Evolutionary conservation across 2,797 vertebrate species (phyloP).

Genomic region (Sphenopsis melanotis): DNA sequence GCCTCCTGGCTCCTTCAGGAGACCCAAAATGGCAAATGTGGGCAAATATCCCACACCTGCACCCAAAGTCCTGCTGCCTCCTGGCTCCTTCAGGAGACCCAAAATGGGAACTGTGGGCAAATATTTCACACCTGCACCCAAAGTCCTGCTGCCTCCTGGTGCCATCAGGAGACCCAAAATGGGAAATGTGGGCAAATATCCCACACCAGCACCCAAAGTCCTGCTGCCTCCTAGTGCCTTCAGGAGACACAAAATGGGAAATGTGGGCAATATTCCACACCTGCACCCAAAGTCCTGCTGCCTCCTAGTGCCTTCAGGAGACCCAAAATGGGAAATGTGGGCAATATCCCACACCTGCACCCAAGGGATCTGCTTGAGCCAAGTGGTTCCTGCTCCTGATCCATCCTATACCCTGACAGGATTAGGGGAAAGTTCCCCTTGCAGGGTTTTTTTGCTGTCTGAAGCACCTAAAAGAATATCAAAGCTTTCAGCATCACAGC

Average conservation of each 20-base stretch:
- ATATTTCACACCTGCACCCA: no score
- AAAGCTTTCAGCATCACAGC: not conserved
- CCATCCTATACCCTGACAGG: accelerated
- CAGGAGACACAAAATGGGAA: no score
- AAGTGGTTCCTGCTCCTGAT: not conserved
- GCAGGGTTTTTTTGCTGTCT: not conserved
- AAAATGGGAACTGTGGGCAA: no score
- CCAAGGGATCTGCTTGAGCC: not conserved
- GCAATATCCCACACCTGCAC: not conserved
- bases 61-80: no score
- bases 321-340: not conserved
- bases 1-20: not conserved
- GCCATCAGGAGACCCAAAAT: no score
- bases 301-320: not conserved
- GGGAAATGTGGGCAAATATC: no score
- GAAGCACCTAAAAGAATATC: not conserved
- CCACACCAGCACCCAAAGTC: no score
- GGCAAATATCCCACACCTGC: no score
- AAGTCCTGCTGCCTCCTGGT: no score
- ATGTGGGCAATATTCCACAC: no score
- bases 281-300: not conserved
- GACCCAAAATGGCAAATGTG: no score
- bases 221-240: not conserved
- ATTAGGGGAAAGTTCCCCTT: not conserved
- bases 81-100: no score